phyloP scores from a whole-genome alignment of 1,140 invertebrate species.

The Caenorhabditis brenneri region DNA sequence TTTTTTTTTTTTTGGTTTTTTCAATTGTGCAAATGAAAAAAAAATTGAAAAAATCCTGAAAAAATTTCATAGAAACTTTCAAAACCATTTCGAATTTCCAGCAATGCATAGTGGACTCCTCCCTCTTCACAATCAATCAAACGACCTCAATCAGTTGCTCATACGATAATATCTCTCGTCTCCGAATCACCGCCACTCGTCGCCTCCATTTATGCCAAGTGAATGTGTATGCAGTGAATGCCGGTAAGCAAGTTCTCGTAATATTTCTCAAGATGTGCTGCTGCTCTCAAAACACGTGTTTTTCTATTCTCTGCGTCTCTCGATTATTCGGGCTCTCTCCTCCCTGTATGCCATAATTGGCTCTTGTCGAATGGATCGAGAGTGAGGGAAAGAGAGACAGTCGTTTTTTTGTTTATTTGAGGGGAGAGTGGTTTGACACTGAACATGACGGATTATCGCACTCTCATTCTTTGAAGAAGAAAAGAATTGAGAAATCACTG shows the following conservation, averaged over 20 bases:
- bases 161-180: slow-evolving; percentile 30
- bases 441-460: slow-evolving; percentile 36
- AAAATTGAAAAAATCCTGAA: too few relatives aligned
- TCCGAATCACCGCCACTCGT: slow-evolving; percentile 43
- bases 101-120: slow-evolving; percentile 39
- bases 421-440: neutral
- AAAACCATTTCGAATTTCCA: neutral
- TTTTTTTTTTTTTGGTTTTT: too few relatives aligned
- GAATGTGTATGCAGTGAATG: slow-evolving; percentile 55
- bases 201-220: slow-evolving; percentile 55
- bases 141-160: slow-evolving; percentile 37
- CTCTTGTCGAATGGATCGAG: neutral
- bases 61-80: too few relatives aligned
- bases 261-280: neutral
- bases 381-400: neutral
- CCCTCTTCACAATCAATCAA: neutral
- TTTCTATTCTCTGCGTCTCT: neutral
- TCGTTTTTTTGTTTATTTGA: neutral
- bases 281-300: slow-evolving; percentile 24
- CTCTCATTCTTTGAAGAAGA: neutral
- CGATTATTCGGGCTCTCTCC: neutral
- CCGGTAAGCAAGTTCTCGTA: slow-evolving; percentile 35
- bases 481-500: too few relatives aligned
- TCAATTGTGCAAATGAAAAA: too few relatives aligned
- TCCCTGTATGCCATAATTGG: slow-evolving; percentile 4